A percentile compares a stretch with the other conserved stretches of the same genome.
Conservation (phyloP, 2,113 vertebrate species). For the Octodon degus region DNA sequence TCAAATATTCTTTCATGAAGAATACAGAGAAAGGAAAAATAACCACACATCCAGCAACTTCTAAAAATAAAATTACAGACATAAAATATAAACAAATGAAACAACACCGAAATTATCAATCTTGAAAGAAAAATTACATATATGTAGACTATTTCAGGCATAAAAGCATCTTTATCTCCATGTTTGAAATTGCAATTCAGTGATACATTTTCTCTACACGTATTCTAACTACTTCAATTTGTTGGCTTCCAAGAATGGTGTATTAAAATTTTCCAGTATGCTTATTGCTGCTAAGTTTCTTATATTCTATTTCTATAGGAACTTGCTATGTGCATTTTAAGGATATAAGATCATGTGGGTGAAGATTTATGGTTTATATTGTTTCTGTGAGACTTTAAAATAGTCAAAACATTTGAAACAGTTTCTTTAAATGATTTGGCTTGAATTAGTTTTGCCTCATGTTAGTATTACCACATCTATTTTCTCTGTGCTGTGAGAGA, state of each 20-base stretch:
- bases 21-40: conserved; percentile 82
- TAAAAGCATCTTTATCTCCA: not conserved
- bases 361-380: not conserved
- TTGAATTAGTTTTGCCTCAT: not conserved
- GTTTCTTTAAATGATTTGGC: not conserved
- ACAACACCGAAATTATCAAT: conserved; percentile 74
- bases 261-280: not conserved
- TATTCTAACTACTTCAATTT: not conserved
- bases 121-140: conserved; percentile 34
- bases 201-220: not conserved
- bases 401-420: not conserved
- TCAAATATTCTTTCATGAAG: conserved; percentile 79
- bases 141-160: not conserved
- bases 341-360: not conserved
- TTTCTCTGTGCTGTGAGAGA: not conserved
- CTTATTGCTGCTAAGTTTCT: not conserved
- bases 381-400: not conserved
- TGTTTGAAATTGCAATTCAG: not conserved
- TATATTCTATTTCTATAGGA: not conserved
- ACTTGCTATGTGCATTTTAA: not conserved
- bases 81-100: conserved; percentile 81
- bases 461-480: not conserved
- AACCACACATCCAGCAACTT: conserved; percentile 73
- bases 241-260: not conserved
- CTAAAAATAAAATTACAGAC: conserved; percentile 78